Percentiles rank a stretch among this genome's conserved stretches.
phyloP scores from a whole-genome alignment of 2,888 invertebrate genomes.

The Syrista parreyssii region DNA sequence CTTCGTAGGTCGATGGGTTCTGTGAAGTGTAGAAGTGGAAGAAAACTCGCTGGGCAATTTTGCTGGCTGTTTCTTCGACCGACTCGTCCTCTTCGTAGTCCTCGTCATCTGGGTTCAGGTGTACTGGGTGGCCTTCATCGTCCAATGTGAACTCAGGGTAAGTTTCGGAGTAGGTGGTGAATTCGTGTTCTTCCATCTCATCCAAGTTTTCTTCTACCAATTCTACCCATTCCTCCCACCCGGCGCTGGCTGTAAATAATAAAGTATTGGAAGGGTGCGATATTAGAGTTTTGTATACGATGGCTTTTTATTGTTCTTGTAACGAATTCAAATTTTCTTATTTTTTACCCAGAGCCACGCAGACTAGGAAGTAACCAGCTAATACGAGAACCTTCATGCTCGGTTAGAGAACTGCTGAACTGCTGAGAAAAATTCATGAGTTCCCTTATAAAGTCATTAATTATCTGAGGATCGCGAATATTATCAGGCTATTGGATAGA shows the following conservation, averaged over 20 bases:
- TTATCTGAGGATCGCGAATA: constrained; percentile 8
- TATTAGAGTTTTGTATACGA: too few species aligned
- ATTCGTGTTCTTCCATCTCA: constrained; percentile 13
- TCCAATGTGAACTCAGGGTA: constrained; percentile 1
- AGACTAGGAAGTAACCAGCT: constrained; percentile 34
- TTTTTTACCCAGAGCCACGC: constrained; percentile 37
- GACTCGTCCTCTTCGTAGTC: constrained; percentile 7
- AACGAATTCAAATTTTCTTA: not conserved
- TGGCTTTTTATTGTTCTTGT: not conserved
- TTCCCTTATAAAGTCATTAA: constrained; percentile 42
- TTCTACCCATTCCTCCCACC: too few species aligned
- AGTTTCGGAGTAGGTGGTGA: not conserved
- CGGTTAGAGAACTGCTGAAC: constrained; percentile 12
- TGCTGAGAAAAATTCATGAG: not conserved
- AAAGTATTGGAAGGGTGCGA: too few species aligned
- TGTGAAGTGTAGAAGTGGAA: constrained; percentile 46
- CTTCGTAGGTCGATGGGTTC: constrained; percentile 23
- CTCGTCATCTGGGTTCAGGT: constrained; percentile 18
- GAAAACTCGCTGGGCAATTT: constrained; percentile 29
- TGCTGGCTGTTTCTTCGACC: constrained; percentile 6
- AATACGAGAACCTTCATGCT: constrained; percentile 39
- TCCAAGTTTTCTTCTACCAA: not conserved
- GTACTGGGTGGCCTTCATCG: constrained; percentile 34
- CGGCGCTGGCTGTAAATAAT: too few species aligned
- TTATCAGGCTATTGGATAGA: not conserved